Conservation (phyloP, 2,113 vertebrate genomes). For the Sialia sialis region DNA sequence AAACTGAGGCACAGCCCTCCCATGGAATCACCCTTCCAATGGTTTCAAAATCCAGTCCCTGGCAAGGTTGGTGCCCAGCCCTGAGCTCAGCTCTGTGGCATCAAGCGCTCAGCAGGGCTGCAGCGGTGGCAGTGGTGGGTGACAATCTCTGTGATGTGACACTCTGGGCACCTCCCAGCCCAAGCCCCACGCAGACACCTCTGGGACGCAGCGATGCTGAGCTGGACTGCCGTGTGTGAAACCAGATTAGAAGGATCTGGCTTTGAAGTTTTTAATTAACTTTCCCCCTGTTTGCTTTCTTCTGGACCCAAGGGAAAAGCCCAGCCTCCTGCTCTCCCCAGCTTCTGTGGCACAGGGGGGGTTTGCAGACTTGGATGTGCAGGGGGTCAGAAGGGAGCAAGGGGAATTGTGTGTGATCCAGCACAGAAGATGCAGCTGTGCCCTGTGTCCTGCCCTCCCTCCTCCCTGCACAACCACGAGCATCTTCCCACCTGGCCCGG, state of each 20-base stretch:
- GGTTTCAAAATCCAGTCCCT: background rate
- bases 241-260: background rate
- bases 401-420: background rate
- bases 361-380: accelerated
- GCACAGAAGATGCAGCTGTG: background rate
- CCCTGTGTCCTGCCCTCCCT: background rate
- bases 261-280: constrained; percentile 44
- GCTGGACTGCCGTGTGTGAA: background rate
- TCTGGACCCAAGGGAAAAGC: background rate
- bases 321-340: accelerated
- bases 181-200: background rate
- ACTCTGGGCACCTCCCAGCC: background rate
- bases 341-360: accelerated
- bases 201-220: accelerated
- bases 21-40: background rate
- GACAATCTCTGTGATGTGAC: background rate
- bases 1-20: background rate
- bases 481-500: background rate
- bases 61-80: accelerated
- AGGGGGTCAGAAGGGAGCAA: background rate
- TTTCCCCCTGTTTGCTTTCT: background rate
- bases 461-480: background rate
- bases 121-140: background rate
- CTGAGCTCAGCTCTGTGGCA: background rate
- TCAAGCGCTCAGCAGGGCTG: background rate